Percentiles rank a stretch among this genome's conserved stretches.
phyloP scores from a whole-genome alignment of 2,797 vertebrate genomes.

The Avahi laniger region DNA sequence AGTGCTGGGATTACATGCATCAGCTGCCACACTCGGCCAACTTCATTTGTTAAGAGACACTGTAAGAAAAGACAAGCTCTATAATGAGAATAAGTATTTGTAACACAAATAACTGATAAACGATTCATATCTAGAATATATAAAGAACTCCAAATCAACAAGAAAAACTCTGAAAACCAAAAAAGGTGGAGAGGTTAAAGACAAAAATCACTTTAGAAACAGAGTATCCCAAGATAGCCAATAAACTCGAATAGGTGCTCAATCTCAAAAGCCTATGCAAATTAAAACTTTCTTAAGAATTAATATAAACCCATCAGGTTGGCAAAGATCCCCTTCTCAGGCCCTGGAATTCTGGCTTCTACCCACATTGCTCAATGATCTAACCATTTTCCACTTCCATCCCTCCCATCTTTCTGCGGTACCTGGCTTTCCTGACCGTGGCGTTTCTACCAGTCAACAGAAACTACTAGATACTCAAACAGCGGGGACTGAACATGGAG shows the following conservation, averaged over 20 bases:
- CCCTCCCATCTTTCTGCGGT: neutral
- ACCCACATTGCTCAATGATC: neutral
- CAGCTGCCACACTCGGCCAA: too few species aligned
- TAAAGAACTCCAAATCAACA: neutral
- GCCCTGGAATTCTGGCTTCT: neutral
- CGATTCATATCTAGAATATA: neutral
- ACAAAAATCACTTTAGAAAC: neutral
- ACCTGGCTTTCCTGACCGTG: neutral
- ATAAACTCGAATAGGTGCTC: neutral
- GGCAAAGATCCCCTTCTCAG: neutral
- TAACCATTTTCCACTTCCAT: neutral
- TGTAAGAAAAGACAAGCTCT: neutral
- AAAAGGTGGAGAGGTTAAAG: too few species aligned
- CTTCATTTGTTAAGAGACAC: neutral
- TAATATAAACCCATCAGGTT: neutral
- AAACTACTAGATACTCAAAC: neutral
- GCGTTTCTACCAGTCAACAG: neutral
- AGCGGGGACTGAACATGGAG: neutral
- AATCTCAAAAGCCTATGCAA: neutral
- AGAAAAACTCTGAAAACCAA: neutral
- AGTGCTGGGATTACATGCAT: too few species aligned
- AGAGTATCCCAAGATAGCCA: neutral
- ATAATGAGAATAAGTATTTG: neutral
- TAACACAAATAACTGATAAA: neutral
- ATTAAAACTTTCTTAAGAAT: neutral